phyloP scores from a whole-genome alignment of 2,888 invertebrate species.

The Cerastis leucographa region DNA sequence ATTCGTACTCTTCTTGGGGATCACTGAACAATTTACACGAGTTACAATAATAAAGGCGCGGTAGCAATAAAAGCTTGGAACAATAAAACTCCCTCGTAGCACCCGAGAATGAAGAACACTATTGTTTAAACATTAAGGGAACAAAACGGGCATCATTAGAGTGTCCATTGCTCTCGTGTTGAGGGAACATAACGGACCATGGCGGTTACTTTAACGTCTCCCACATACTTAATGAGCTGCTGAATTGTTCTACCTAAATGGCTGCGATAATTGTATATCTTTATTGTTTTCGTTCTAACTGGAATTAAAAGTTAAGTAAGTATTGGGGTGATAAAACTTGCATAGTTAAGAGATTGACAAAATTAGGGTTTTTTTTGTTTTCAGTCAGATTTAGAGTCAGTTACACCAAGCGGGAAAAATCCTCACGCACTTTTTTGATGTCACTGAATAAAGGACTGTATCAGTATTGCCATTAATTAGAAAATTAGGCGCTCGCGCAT shows the following conservation, averaged over 20 bases:
- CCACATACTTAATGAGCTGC: slow-evolving; percentile 82
- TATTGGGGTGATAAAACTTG: not conserved
- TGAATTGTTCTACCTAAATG: slow-evolving; percentile 75
- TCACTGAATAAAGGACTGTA: not conserved
- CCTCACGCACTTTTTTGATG: not conserved
- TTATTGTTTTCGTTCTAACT: slow-evolving; percentile 20
- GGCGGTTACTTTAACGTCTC: slow-evolving; percentile 79
- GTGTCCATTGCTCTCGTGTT: slow-evolving; percentile 75
- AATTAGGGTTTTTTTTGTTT: not conserved
- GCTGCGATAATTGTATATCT: slow-evolving; percentile 65
- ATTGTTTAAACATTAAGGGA: slow-evolving; percentile 79
- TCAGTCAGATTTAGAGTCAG: not conserved
- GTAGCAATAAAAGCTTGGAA: slow-evolving; percentile 36
- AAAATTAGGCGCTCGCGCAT: not conserved
- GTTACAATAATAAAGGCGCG: slow-evolving; percentile 37
- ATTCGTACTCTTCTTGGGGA: not conserved
- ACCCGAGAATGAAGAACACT: slow-evolving; percentile 56
- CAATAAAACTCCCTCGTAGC: slow-evolving; percentile 39
- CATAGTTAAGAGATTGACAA: not conserved
- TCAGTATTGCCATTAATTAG: not conserved
- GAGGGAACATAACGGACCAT: slow-evolving; percentile 75
- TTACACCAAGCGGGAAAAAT: not conserved
- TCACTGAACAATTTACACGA: slow-evolving; percentile 40
- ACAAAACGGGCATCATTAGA: slow-evolving; percentile 75
- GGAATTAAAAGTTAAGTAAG: slow-evolving; percentile 11